phyloP scores from a whole-genome alignment of 2,113 vertebrate species.

The Petromus typicus region DNA sequence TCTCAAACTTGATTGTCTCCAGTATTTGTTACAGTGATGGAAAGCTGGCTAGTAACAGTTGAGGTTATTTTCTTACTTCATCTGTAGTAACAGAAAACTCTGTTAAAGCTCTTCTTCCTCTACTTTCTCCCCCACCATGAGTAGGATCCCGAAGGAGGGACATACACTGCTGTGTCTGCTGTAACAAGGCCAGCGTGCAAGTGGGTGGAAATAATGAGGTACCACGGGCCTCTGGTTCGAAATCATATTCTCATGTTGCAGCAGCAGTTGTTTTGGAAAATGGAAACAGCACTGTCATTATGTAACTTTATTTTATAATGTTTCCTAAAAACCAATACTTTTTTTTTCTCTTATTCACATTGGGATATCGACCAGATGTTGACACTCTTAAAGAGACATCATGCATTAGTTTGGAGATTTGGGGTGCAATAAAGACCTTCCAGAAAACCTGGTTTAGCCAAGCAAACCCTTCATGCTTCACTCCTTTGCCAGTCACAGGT shows the following conservation, averaged over 20 bases:
- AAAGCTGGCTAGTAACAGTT: not conserved
- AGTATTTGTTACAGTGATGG: not conserved
- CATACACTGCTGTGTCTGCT: not conserved
- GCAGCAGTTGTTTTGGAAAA: not conserved
- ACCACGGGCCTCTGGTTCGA: no score
- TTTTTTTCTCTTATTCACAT: not conserved
- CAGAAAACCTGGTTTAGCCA: not conserved
- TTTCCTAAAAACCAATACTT: not conserved
- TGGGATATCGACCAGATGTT: not conserved
- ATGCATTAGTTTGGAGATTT: slow-evolving; percentile 12
- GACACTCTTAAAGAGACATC: no score
- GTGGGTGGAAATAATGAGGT: not conserved
- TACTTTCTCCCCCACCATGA: not conserved
- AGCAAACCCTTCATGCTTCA: not conserved
- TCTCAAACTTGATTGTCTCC: not conserved
- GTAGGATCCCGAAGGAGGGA: not conserved
- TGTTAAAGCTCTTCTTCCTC: not conserved
- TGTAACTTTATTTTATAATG: slow-evolving; percentile 10
- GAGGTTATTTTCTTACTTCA: slow-evolving; percentile 12
- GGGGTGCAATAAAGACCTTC: not conserved
- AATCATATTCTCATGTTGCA: not conserved
- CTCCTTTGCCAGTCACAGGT: not conserved
- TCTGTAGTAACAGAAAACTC: not conserved
- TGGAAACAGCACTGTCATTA: not conserved
- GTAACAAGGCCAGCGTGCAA: not conserved